Base-by-base conservation (phyloP, 92 coral and sea anemone species). In the Desmophyllum pertusum region DNA sequence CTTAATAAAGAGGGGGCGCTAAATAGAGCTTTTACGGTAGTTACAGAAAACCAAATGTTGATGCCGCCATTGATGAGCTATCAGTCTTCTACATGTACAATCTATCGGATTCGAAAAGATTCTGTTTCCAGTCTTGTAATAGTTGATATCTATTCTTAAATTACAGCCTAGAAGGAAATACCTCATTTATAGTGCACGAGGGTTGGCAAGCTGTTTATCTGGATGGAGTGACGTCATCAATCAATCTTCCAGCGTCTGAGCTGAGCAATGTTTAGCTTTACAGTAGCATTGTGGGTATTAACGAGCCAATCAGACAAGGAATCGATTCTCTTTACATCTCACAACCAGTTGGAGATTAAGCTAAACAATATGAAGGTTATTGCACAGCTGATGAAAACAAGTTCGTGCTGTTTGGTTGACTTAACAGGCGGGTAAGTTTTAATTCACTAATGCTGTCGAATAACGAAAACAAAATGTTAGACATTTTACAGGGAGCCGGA, bases 221-320 rank as follows among this genome's bases (percentile, higher is more conserved):
- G 33, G 75, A 70, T 40, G 75, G 75, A 19, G 21, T 70, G 50
- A 70, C 75, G 75, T 70, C 75, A 70, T 23, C 51, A 21, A 21
- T 70, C 13, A 41, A 3, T 21, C 51, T 70, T n/a, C 35, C 75
- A 4, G 30, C 15, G 31, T 23, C 33, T 18, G 48, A 39, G 8
- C 10, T 70, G 17, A 70, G 53, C n/a, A 1, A 40, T 33, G 51
- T 70, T n/a, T 19, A 41, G 75, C 51, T 70, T 70, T 42, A 39
- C 75, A 39, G 75, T 70, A 52, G 75, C 75, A 70, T 70, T 70
- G 23, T 70, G 75, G 75, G 75, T 70, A 21, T 42, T 70, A 25
- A 70, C 75, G 30, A 2, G 51, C 6, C 29, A 39, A 70, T 52
- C 75, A 15, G 75, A 41, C 15, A 30, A 38, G 14, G 51, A 70